Evolutionary conservation across 2,113 vertebrate genomes (phyloP).

Genomic region (Misgurnus anguillicaudatus): DNA sequence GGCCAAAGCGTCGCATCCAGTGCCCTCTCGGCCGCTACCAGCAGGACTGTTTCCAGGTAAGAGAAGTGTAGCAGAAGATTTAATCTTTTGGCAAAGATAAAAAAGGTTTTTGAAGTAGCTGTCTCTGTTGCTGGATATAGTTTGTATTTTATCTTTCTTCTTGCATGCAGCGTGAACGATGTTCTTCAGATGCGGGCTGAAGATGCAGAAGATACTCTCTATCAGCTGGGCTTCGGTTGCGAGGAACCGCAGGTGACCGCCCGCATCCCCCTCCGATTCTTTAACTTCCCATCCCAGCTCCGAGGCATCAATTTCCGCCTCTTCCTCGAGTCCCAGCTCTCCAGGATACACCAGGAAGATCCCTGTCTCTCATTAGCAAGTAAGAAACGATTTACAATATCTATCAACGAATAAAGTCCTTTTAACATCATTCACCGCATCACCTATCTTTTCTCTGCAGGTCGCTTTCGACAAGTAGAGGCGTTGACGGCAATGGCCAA

Average conservation of each 20-base stretch:
- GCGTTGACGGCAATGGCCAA: slow-evolving; percentile 84
- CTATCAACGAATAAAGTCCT: no score
- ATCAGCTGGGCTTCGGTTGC: slow-evolving; percentile 83
- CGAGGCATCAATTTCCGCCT: slow-evolving; percentile 88
- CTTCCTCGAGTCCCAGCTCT: slow-evolving; percentile 85
- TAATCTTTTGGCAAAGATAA: no score
- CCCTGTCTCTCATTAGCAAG: slow-evolving; percentile 86
- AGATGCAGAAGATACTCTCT: slow-evolving; percentile 87
- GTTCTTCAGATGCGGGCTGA: slow-evolving; percentile 78
- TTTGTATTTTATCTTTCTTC: no score
- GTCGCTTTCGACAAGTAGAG: slow-evolving; percentile 90
- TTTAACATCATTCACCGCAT: no score
- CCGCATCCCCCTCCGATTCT: slow-evolving; percentile 87
- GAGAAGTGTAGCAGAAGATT: no score
- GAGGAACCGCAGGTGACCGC: slow-evolving; percentile 75
- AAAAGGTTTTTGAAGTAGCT: no score
- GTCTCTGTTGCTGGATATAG: no score
- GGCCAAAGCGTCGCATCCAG: slow-evolving; percentile 83
- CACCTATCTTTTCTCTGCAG: slow-evolving; percentile 61
- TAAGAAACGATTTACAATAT: slow-evolving; percentile 64
- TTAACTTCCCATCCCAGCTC: slow-evolving; percentile 82
- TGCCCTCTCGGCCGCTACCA: slow-evolving; percentile 75
- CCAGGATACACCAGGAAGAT: slow-evolving; percentile 82
- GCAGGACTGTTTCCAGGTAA: slow-evolving; percentile 82
- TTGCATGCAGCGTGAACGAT: slow-evolving; percentile 71